Evolutionary conservation across 2,113 vertebrate species (phyloP), one percentile per base, ranked within the genome.

Genomic region (Gallinago media): DNA sequence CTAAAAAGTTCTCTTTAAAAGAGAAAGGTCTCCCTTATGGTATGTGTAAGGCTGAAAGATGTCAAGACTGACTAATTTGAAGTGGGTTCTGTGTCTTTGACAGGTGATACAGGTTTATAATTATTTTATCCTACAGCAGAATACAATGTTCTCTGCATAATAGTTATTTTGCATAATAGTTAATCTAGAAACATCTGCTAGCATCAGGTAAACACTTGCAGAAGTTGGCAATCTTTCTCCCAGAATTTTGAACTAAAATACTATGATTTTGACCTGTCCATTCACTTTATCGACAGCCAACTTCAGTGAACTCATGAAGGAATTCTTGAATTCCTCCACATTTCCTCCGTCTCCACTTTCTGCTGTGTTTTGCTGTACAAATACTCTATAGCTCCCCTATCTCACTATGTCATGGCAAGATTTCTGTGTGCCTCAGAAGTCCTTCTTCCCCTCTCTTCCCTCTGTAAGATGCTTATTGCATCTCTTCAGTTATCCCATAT

Each of bases 301-400:
- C 10, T 79, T 72, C 9, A 76, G 20, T 31, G 55, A 70, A 34
- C 12, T 46, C 62, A 6, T 46, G 40, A 74, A 76, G 52, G 22
- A 55, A 42, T 79, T 65, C 5, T 49, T 92, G 4, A 61, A 72
- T 82, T 63, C 22, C 5, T 82, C 38, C 15, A 23, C 32, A 7
- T 21, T 0, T 6, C 4, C 20, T 49, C 15, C 1, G 0, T 62
- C 61, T 73, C 38, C 18, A 3, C 42, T 79, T 40, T 13, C 21
- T 3, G 0, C 36, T 88, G 8, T 78, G 19, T 40, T 85, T 92
- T 85, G 19, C 25, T 82, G 20, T 32, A 2, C 40, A 50, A 38
- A 23, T 66, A 40, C 9, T n/a, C 17, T 7, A 16, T 22, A 8
- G 21, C 25, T 89, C 8, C 15, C 8, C 13, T 25, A 1, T 32